Base-by-base conservation (phyloP, 2,888 invertebrate species). In the Spialia ferax region DNA sequence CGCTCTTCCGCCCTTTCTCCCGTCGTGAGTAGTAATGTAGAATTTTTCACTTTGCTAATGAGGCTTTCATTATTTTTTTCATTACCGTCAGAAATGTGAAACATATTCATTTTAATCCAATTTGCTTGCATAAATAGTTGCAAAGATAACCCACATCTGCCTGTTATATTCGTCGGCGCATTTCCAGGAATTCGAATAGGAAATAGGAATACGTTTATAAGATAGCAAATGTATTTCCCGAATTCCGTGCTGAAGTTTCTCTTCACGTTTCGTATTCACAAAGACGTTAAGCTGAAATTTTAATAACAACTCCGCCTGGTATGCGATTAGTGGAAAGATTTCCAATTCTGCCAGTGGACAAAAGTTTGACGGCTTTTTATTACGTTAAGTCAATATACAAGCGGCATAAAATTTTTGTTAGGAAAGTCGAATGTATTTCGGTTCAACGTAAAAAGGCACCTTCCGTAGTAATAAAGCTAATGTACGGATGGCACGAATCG, bases 161-260 rank as follows among this genome's bases (percentile, higher is more conserved):
- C 26, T 48, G 61, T 48, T 48, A 60, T 15, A 42, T 42, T 42
- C 48, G 60, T 50, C n/a, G 23, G 26, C 10, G 60, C 42, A 38
- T 38, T 57, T 57, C 38, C 10, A 45, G 45, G 45, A 45, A 18
- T 45, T 18, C 45, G 45, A 45, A 45, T 45, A 45, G 45, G 45
- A 45, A 45, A 45, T 42, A 29, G 26, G 60, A 48, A 82, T 81
- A 81, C 78, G 76, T 82, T 83, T 84, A 83, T 84, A 82, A 82
- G 77, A 77, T 76, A 78, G 78, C 78, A 81, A 83, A 85, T 83
- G 78, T 84, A 79, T 85, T 84, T 83, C 70, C 78, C 75, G 20
- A 48, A 48, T 48, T 10, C 20, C 48, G 20, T 18, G 1, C 10
- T 45, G 45, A 23, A 52, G 52, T 23, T 52, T 52, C 23, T 52